Conservation (phyloP, 2,113 vertebrate species). For the Stegastes partitus region DNA sequence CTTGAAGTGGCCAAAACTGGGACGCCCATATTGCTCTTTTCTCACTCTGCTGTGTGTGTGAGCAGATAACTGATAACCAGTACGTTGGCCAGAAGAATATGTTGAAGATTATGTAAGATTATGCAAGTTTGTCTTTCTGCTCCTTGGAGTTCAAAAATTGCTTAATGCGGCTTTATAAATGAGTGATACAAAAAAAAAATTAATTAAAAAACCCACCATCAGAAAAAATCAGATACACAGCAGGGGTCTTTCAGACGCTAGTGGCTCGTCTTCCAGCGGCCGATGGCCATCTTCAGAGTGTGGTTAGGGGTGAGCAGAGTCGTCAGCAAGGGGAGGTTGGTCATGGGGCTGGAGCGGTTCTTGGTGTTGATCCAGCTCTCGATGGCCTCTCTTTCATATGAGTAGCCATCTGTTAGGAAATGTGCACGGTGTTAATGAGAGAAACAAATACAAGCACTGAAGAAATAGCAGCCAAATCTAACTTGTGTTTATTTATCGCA, state of each 20-base stretch:
- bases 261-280: conserved; percentile 87
- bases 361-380: conserved; percentile 92
- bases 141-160: background rate
- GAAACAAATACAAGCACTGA: background rate
- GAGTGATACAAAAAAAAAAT: background rate
- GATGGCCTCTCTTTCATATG: conserved; percentile 94
- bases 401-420: conserved; percentile 92
- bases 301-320: conserved; percentile 92
- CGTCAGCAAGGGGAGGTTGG: conserved; percentile 91
- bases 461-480: background rate
- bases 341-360: conserved; percentile 96
- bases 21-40: background rate
- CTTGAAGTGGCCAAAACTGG: background rate
- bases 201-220: too few species aligned
- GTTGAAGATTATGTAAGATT: too few species aligned
- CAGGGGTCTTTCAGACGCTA: conserved; percentile 33
- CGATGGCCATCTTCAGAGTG: conserved; percentile 95
- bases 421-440: background rate
- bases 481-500: background rate
- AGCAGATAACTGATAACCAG: background rate
- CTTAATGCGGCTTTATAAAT: background rate
- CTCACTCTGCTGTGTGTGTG: background rate
- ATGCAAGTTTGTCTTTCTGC: background rate
- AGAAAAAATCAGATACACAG: background rate
- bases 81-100: too few species aligned